A percentile compares a stretch with the other conserved stretches of the same genome.
phyloP scores from a whole-genome alignment of 2,797 vertebrate genomes.

The Tolypeutes matacus region DNA sequence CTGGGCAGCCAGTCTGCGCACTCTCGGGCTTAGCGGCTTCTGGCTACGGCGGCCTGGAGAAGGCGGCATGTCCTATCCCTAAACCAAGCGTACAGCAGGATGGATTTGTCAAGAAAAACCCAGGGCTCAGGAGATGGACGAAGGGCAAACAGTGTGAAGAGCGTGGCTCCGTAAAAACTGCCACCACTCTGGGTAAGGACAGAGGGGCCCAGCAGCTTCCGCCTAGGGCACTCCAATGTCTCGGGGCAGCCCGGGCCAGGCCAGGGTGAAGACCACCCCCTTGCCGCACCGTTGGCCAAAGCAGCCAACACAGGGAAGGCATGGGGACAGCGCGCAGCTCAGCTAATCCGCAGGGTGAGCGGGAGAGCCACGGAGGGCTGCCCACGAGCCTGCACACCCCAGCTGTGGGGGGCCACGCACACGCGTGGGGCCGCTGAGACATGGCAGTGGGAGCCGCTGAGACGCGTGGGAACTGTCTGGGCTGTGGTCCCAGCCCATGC shows the following conservation, averaged over 20 bases:
- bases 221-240: neutral
- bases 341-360: neutral
- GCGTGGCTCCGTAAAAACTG: accelerated
- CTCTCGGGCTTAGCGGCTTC: too few species aligned
- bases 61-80: too few species aligned
- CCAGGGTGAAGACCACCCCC: neutral
- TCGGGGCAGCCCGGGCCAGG: too few species aligned
- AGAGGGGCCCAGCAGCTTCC: too few species aligned
- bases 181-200: neutral
- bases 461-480: too few species aligned
- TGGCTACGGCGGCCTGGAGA: too few species aligned
- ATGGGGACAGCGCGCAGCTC: too few species aligned
- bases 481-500: neutral
- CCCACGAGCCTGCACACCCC: too few species aligned
- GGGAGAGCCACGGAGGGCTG: too few species aligned
- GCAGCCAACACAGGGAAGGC: neutral
- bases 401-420: too few species aligned
- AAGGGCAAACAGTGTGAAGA: neutral
- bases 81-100: neutral
- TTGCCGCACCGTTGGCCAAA: neutral
- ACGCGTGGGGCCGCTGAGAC: too few species aligned
- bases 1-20: too few species aligned
- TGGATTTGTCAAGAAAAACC: neutral
- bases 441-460: neutral
- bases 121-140: neutral